Base-by-base conservation (phyloP, 2,113 vertebrate species). In the Ochotona princeps region DNA sequence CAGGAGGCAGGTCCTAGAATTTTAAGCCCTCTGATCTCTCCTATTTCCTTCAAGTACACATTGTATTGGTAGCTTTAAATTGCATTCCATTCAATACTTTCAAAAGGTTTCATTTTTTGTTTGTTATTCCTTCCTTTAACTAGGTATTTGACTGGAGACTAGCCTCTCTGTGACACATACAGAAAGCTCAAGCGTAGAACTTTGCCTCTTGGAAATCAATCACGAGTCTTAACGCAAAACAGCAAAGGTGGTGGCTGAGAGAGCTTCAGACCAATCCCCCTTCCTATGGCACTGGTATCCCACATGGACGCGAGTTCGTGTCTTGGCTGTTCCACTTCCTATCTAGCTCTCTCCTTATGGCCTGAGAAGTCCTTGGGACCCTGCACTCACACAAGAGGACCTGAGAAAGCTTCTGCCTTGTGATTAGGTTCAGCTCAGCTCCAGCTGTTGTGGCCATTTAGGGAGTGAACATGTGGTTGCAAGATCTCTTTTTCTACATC, bases 11-110 rank as follows among this genome's bases (percentile, higher is more conserved):
- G 32, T 20, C 47, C 32, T 87, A 87, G 25, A 78, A 30, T 65
- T 63, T 65, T 83, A 72, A 35, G 14, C 5, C 87, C 25, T n/a
- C 30, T 23, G 26, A 21, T 70, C 47, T 69, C 8, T 30, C 8
- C 8, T 8, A 17, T 65, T 3, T 26, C 8, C 18, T 51, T 79
- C 54, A 72, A 61, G 20, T 78, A 26, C 13, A 35, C 23, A 49
- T 8, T 70, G 25, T 20, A 25, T 79, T 90, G 10, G 80, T 91
- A 84, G n/a, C 35, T 65, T 93, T 81, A 65, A 10, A 89, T 70
- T 54, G 63, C 30, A 14, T 79, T 70, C 32, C 30, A 44, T 25
- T 15, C 65, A 23, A 82, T 28, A 35, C 0, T 8, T 69, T 90
- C 54, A 90, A 87, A 57, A 76, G 85, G 81, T 69, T 57, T 12